Base-by-base conservation (phyloP, 1,140 invertebrate genomes). In the Brachionus manjavacas region DNA sequence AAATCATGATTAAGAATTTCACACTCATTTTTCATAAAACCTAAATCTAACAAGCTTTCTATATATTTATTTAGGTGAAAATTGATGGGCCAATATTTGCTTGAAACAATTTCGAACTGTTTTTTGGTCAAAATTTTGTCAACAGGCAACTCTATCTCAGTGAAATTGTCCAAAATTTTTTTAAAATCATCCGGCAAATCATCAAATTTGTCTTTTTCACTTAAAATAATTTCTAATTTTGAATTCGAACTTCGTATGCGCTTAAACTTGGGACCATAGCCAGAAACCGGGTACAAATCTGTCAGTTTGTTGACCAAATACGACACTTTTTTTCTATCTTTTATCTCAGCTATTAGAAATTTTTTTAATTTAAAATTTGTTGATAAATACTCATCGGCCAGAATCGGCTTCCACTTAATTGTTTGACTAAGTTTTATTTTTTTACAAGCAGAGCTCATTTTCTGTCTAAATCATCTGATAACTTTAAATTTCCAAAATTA, bases 11-110 rank as follows among this genome's bases (percentile, higher is more conserved):
- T 74, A 7, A 70, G 6, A 35, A 84, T n/a, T 46, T 46, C 14
- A 2, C 1, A n/a, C 28, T 84, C 64, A 28, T 70, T 84, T 52
- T 84, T 49, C 64, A 84, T 52, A 60, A 52, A 84, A 14, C 41
- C 39, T 6, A 31, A 52, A 55, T 84, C 66, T 11, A 84, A 35
- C 20, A 84, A 25, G 41, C 41, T 68, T 49, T 84, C 81, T 8
- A 84, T 9, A 43, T 84, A 70, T 20, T 84, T 84, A 41, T 84
- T 41, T 35, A 72, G 49, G 31, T 84, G 81, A 46, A 84, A 84
- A 16, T 49, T 52, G 3, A 84, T 49, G 8, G 81, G 64, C 81
- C 81, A 84, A 49, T 49, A 84, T 70, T 46, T 70, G 31, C 64
- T 81, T 9, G 79, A 60, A 20, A 81, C 79, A 41, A 64, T 23